These are phyloP conservation scores for Callosobruchus maculatus DNA, from an alignment of 2,888 invertebrate species.

Conservation along the genomic window DNA sequence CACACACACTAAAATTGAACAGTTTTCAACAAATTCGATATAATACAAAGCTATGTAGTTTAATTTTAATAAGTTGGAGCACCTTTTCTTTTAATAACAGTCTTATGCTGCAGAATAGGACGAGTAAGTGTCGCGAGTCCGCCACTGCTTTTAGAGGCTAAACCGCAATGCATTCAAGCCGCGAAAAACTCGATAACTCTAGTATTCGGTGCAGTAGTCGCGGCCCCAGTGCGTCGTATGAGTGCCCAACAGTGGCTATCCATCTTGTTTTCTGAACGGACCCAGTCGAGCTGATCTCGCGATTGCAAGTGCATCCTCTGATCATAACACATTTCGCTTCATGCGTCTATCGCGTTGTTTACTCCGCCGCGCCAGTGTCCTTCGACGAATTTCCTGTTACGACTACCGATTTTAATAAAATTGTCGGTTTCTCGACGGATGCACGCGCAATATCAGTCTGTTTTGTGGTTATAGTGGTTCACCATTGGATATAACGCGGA, in stretches of 20 bases:
- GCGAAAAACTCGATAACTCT: not conserved
- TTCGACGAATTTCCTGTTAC: not conserved
- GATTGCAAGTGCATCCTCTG: not conserved
- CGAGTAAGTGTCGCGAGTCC: not conserved
- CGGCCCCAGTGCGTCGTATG: not conserved
- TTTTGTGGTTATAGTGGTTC: not conserved
- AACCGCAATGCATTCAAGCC: not conserved
- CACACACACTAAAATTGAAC: no score
- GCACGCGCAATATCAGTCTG: not conserved
- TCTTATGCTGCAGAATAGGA: not conserved
- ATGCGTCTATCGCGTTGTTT: not conserved
- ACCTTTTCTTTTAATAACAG: no score
- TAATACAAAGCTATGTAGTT: no score
- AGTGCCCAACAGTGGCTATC: not conserved
- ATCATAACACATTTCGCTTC: not conserved
- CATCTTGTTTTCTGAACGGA: not conserved
- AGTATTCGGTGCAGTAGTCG: not conserved
- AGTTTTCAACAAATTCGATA: no score
- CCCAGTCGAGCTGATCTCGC: not conserved
- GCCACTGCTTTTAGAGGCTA: not conserved
- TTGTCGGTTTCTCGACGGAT: not conserved
- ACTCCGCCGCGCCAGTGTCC: not conserved
- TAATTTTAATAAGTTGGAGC: no score
- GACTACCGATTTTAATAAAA: not conserved
- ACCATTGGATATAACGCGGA: not conserved